Base-by-base conservation (phyloP, 2,797 vertebrate species). In the Distichodus sexfasciatus region DNA sequence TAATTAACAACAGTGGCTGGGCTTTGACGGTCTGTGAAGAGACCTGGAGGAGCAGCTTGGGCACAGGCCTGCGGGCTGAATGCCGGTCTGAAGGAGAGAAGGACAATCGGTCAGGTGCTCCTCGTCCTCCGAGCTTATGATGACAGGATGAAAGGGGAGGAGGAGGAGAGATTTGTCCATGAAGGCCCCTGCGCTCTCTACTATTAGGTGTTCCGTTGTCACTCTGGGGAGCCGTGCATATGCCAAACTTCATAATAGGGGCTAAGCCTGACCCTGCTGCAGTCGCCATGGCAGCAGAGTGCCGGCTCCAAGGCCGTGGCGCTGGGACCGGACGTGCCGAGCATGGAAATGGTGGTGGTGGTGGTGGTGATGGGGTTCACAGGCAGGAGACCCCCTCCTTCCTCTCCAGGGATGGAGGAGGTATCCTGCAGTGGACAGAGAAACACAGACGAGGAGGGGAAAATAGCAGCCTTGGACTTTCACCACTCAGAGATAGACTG, bases 251-350 rank as follows among this genome's bases (percentile, higher is more conserved):
- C 54, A 17, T 64, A 87, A 85, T 63, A 81, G 77, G 43, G 82
- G 64, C 83, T 73, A 81, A 80, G 79, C 84, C 83, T 79, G 79
- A 79, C 74, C 71, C 67, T 26, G 81, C 86, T 81, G 84, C 69
- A 62, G 87, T 93, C 86, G 76, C 88, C 91, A 89, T 80, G 88
- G 91, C 86, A 94, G 90, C 92, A 83, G 85, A 88, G 84, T 83
- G 72, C 82, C 84, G 85, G 80, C 80, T 88, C 81, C 90, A 89
- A 86, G 80, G 57, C 83, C 63, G 71, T 82, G 80, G 85, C 85
- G 81, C 83, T 82, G 85, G 86, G 82, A 88, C 82, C 76, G 41
- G 84, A 93, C 76, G 79, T 92, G 92, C 86, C 46, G 54, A 75
- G 87, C 89, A 92, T 91, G 74, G 86, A 81, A 88, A 92, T 84